Conservation (phyloP, 37 sponge, comb jelly and placozoan species). For the Chondrilla cf. caribensis region DNA sequence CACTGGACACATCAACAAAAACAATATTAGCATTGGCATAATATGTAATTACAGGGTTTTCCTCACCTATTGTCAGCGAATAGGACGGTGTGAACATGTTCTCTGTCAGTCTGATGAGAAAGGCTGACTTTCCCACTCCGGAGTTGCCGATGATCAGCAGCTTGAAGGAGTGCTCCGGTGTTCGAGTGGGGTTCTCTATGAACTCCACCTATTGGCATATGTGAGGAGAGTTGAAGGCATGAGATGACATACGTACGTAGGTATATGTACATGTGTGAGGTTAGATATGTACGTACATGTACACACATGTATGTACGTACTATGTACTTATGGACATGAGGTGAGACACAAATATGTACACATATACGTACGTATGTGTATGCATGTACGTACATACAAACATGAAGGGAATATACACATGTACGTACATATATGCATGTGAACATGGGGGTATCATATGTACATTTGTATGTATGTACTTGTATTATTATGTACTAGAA, state of each 20-base stretch:
- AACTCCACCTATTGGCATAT: slow-evolving; percentile 14
- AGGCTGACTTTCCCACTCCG: slow-evolving; percentile 80
- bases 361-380: not conserved
- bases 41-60: not conserved
- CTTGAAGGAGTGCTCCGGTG: slow-evolving; percentile 10
- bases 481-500: too few relatives aligned
- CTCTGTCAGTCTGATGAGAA: slow-evolving; percentile 69
- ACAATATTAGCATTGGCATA: not conserved
- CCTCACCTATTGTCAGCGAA: slow-evolving; percentile 75
- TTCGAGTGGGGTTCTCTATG: not conserved
- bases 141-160: slow-evolving; percentile 21
- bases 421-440: not conserved
- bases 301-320: not conserved
- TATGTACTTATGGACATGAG: not conserved
- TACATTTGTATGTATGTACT: too few relatives aligned
- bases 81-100: slow-evolving; percentile 62
- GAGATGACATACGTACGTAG: not conserved
- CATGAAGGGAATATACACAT: not conserved
- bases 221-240: not conserved
- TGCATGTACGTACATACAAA: not conserved
- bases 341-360: not conserved
- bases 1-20: not conserved
- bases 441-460: not conserved
- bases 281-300: too few relatives aligned
- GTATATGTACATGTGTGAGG: not conserved